Percentiles rank a stretch among this genome's conserved stretches.
Conservation (phyloP, 2,888 invertebrate species). For the Arrhopalites spinosus region DNA sequence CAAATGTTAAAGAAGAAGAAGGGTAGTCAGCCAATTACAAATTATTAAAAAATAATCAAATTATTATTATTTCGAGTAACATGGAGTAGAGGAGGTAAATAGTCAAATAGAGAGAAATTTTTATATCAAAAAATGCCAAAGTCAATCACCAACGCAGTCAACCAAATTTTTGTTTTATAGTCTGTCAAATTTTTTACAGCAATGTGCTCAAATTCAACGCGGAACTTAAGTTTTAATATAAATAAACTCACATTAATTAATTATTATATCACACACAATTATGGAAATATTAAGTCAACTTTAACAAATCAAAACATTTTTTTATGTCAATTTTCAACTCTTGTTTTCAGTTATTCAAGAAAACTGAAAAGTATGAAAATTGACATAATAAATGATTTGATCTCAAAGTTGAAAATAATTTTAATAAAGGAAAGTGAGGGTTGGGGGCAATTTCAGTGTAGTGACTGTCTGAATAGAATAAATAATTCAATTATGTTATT, state of each 20-base stretch:
- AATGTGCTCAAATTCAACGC: neutral
- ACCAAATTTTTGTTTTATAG: no score
- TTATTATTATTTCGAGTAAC: no score
- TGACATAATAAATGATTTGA: neutral
- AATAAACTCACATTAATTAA: neutral
- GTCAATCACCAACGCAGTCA: slow-evolving; percentile 17
- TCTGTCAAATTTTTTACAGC: slow-evolving; percentile 17
- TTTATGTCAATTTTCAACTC: neutral
- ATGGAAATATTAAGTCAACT: neutral
- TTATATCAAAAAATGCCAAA: neutral
- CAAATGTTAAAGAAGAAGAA: no score
- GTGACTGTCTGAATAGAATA: slow-evolving; percentile 8
- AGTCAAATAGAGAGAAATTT: no score
- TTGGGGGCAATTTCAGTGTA: neutral
- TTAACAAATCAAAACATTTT: neutral
- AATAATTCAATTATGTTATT: no score
- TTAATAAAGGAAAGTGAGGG: neutral
- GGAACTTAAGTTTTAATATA: neutral
- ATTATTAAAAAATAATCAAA: no score
- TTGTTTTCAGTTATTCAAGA: neutral
- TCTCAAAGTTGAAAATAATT: neutral
- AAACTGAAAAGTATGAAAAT: neutral
- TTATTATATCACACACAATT: slow-evolving; percentile 3
- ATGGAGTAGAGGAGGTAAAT: no score
- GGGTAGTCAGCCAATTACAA: neutral